Conservation (phyloP, 2,113 vertebrate genomes). For the Spilogale gracilis region DNA sequence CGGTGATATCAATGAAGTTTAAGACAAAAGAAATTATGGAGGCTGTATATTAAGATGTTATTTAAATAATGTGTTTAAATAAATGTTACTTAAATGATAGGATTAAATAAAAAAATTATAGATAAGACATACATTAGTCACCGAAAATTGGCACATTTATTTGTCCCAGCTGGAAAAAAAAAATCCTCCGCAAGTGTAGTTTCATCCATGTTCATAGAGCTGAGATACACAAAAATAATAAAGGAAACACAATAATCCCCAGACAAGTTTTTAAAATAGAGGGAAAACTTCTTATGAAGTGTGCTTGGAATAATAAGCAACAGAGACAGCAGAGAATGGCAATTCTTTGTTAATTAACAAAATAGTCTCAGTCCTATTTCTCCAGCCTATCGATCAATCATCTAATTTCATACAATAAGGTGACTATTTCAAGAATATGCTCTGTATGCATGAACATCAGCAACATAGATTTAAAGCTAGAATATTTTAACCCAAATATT, state of each 20-base stretch:
- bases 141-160: background rate
- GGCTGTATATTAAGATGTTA: background rate
- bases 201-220: background rate
- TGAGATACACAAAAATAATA: background rate
- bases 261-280: background rate
- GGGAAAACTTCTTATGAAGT: background rate
- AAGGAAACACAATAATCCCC: background rate
- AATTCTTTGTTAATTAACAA: background rate
- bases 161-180: background rate
- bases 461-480: background rate
- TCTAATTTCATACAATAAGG: background rate
- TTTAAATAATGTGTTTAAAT: background rate
- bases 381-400: background rate
- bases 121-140: background rate
- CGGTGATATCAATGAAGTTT: background rate
- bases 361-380: background rate
- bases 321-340: background rate
- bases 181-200: background rate
- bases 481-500: background rate
- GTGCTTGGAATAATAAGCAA: background rate
- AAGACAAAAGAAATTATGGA: background rate
- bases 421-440: background rate
- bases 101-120: background rate
- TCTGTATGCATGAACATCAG: background rate
- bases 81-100: background rate